A percentile compares a stretch with the other conserved stretches of the same genome.
phyloP scores from a whole-genome alignment of 2,797 vertebrate genomes.

The Tenualosa thibaudeaui region DNA sequence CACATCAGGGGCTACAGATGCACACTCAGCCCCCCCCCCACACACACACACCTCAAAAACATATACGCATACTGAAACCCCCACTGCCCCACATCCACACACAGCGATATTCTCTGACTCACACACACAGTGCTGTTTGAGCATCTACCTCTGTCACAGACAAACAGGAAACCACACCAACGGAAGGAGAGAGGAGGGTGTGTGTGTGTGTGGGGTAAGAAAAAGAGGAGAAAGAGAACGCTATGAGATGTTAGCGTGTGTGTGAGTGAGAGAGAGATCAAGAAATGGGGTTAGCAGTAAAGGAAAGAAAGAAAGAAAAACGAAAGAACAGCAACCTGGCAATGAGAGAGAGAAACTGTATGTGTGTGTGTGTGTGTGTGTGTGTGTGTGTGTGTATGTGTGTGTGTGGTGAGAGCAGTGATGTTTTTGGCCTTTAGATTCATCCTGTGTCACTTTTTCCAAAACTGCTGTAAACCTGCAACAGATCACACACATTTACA shows the following conservation, averaged over 20 bases:
- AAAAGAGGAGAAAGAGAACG: not conserved
- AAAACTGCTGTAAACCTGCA: constrained; percentile 19
- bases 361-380: too few relatives aligned
- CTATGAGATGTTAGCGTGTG: too few relatives aligned
- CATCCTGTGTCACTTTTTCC: not conserved
- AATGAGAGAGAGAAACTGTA: too few relatives aligned
- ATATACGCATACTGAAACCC: constrained; percentile 25
- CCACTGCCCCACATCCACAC: constrained; percentile 15
- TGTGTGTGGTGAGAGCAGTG: too few relatives aligned
- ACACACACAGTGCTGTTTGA: constrained; percentile 36
- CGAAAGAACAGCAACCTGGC: too few relatives aligned
- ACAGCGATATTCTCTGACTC: constrained; percentile 18
- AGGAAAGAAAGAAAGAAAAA: too few relatives aligned
- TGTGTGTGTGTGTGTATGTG: too few relatives aligned
- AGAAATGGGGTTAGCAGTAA: too few relatives aligned
- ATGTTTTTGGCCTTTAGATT: too few relatives aligned
- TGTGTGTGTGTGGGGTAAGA: not conserved
- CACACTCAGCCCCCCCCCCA: not conserved
- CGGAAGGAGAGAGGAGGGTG: constrained; percentile 48
- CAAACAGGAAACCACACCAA: constrained; percentile 77
- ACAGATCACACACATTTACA: not conserved
- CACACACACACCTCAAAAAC: constrained; percentile 18
- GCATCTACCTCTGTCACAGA: constrained; percentile 60
- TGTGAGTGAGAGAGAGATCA: too few relatives aligned
- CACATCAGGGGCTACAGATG: constrained; percentile 12